Base-by-base conservation (phyloP, 2,113 vertebrate species). In the Falco punctatus region DNA sequence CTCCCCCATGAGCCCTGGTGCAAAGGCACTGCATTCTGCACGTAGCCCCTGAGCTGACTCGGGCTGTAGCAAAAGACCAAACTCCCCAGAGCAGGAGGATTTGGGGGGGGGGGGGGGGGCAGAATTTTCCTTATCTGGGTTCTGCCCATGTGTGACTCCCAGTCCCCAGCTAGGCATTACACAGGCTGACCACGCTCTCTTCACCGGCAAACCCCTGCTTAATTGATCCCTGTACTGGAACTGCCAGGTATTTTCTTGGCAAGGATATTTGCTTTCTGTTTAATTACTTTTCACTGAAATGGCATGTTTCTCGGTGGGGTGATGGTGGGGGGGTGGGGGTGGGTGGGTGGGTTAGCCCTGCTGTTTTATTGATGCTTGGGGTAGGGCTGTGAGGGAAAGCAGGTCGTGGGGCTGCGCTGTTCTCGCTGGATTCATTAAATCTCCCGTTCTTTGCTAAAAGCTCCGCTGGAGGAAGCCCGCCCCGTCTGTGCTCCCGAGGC, bases 251-350 rank as follows among this genome's bases (percentile, higher is more conserved):
- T 95, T 97, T 97, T 92, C 92, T 95, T 94, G 94, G 86, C 86
- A 80, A 82, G 57, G 58, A 70, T 81, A 74, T 94, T 86, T 85
- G 85, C 89, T 97, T 97, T 96, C 81, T 23, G 12, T 96, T 97
- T 96, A 97, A 97, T 97, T 97, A 95, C 96, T 97, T 97, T 94
- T 94, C 82, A 87, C 61, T 64, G 89, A 95, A 97, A 93, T 75
- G 49, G 75, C 90, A 52, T 89, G 79, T 94, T 96, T 95, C 94
- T 91, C 73, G 10, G 58, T 3, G 3, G 70, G 83, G 66, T 26
- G 46, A 23, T 42, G 81, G 73, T 48, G 58, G 73, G 77, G 55
- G 58, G 73, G 77, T 38, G 94, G 80, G 55, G 35, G 35, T 35
- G 58, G 73, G 77, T 51, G 58, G 73, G 77, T 38, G 94, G 80